Evolutionary conservation across 2,888 invertebrate genomes (phyloP).

Genomic region (Drosophila yooni): DNA sequence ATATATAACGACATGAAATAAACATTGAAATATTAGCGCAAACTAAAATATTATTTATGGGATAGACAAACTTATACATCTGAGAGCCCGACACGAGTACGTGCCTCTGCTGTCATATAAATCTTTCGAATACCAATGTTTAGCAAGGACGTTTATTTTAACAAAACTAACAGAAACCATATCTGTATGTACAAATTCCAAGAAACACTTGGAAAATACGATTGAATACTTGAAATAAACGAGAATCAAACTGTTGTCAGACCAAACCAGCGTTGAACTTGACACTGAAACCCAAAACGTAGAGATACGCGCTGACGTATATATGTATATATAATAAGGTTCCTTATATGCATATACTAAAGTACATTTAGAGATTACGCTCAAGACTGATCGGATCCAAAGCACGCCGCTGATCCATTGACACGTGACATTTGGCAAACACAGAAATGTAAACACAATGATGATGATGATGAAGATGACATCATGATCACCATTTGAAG

Average conservation of each 20-base stretch:
- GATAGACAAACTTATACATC: slow-evolving; percentile 45
- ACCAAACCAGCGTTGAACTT: slow-evolving; percentile 65
- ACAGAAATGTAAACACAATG: slow-evolving; percentile 18
- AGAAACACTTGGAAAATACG: slow-evolving; percentile 18
- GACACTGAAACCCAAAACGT: slow-evolving; percentile 69
- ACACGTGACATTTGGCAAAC: slow-evolving; percentile 54
- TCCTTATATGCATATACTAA: slow-evolving; percentile 9
- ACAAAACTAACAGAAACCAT: slow-evolving; percentile 9
- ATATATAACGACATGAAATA: slow-evolving; percentile 61
- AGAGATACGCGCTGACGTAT: slow-evolving; percentile 47
- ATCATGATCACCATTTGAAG: slow-evolving; percentile 5
- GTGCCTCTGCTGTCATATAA: slow-evolving; percentile 40
- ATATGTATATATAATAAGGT: slow-evolving; percentile 4
- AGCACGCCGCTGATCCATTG: slow-evolving; percentile 51
- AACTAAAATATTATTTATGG: slow-evolving; percentile 57
- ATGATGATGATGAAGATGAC: slow-evolving; percentile 6
- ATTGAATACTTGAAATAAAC: slow-evolving; percentile 18
- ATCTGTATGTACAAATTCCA: slow-evolving; percentile 16
- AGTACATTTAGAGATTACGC: slow-evolving; percentile 27
- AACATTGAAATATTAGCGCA: slow-evolving; percentile 56
- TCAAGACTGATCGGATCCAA: slow-evolving; percentile 6
- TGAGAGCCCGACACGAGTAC: slow-evolving; percentile 32
- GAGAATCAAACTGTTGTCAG: slow-evolving; percentile 31
- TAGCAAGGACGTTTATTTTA: slow-evolving; percentile 80
- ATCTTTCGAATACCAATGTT: slow-evolving; percentile 50